These are phyloP conservation scores for Myiotriccus ornatus DNA, from an alignment of 2,797 vertebrate species.

Conservation along the genomic window DNA sequence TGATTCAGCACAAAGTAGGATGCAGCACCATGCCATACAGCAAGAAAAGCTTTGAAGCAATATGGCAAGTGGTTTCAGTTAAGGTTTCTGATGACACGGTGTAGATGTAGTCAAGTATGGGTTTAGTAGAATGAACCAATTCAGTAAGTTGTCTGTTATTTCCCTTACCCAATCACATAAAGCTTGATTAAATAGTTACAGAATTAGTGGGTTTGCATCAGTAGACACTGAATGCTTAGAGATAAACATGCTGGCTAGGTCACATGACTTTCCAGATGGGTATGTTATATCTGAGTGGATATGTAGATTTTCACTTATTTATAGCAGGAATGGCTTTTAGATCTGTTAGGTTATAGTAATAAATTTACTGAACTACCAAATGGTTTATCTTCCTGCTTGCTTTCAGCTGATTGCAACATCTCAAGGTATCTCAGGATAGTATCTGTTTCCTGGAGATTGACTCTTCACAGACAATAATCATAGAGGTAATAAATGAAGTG, in stretches of 20 bases:
- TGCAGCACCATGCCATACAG: neutral
- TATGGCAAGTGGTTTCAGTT: neutral
- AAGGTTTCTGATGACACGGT: neutral
- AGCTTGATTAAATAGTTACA: neutral
- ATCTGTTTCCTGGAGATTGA: neutral
- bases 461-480: neutral
- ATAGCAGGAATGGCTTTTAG: neutral
- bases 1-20: neutral
- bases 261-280: neutral
- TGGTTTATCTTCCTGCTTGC: neutral
- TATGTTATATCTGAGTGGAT: neutral
- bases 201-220: neutral
- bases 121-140: neutral
- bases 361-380: conserved; percentile 1
- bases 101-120: neutral
- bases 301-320: neutral
- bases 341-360: neutral
- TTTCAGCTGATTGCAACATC: neutral
- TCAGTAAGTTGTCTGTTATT: neutral
- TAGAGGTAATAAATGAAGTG: neutral
- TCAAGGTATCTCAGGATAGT: neutral
- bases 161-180: neutral
- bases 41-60: neutral
- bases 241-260: neutral
- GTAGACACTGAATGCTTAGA: neutral